Conservation (phyloP, 2,888 invertebrate genomes). For the Willowsia nigromaculata region DNA sequence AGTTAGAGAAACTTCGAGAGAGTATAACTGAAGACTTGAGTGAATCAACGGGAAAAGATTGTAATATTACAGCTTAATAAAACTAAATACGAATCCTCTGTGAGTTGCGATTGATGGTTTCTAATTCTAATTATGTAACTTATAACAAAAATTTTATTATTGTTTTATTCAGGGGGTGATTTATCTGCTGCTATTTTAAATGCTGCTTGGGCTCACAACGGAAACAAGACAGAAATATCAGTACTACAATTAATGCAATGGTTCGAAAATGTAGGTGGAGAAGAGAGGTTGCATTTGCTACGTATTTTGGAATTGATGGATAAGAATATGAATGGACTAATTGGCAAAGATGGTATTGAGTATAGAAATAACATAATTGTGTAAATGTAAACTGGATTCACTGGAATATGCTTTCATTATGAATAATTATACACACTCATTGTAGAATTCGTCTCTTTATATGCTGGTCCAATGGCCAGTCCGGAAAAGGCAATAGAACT, state of each 20-base stretch:
- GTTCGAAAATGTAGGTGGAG: neutral
- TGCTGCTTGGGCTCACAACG: neutral
- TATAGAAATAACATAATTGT: neutral
- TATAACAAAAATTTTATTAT: too few relatives aligned
- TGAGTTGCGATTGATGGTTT: too few relatives aligned
- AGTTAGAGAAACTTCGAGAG: neutral
- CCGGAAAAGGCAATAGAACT: slow-evolving; percentile 20
- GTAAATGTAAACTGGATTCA: too few relatives aligned
- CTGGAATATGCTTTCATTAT: neutral
- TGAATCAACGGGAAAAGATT: neutral
- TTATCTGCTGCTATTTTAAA: neutral
- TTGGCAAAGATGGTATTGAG: neutral
- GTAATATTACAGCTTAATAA: too few relatives aligned
- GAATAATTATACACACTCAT: neutral
- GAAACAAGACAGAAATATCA: neutral
- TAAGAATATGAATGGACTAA: neutral
- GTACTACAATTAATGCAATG: neutral
- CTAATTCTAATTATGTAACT: too few relatives aligned
- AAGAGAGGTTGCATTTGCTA: slow-evolving; percentile 4
- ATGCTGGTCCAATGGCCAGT: neutral
- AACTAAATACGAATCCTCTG: too few relatives aligned
- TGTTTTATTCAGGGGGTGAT: neutral
- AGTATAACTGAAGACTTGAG: neutral
- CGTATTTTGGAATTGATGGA: slow-evolving; percentile 37
- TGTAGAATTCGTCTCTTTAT: neutral